Evolutionary conservation across 2,888 invertebrate genomes (phyloP), one percentile per base, ranked within the genome.

Genomic region (Amphipoea lucens): DNA sequence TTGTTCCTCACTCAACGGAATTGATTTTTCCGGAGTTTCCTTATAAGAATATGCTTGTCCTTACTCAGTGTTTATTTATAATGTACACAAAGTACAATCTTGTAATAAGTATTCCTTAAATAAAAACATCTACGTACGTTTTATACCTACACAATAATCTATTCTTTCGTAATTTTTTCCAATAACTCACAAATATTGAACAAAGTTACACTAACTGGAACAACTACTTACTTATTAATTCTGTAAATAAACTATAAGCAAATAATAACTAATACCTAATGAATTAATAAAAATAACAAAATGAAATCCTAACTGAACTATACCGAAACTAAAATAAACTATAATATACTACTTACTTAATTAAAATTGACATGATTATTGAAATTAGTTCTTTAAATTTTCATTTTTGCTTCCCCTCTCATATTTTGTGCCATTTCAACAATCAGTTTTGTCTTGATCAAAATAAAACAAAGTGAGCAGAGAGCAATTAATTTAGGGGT

Each of bases 401-500:
- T 14, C 7, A 2, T n/a, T 20, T 79, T 62, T 54, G 29, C 11
- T 40, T 42, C 45, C 69, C 51, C 67, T 54, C 62, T 63, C 20
- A 36, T 77, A 69, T 76, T 63, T 69, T 74, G n/a, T 62, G 20
- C 86, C 86, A 88, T 88, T 91, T 86, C 87, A 91, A 89, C 90
- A 91, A n/a, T 89, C 90, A 92, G 88, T 90, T 91, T 90, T 90
- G 90, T 91, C 90, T 85, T 88, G 88, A 91, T 91, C 89, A 89
- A 91, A 92, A 93, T 94, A 94, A 96, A 96, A 96, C 96, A 96
- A 96, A 95, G 94, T 95, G 93, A 88, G 91, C 92, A 88, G 91
- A 91, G 94, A 95, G 95, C 96, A 96, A 96, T 96, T 96, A 96
- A 96, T 96, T 94, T 94, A 93, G 95, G 95, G 96, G 90, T 90